Conservation (phyloP, 1,140 invertebrate species). For the Sipha flava region DNA sequence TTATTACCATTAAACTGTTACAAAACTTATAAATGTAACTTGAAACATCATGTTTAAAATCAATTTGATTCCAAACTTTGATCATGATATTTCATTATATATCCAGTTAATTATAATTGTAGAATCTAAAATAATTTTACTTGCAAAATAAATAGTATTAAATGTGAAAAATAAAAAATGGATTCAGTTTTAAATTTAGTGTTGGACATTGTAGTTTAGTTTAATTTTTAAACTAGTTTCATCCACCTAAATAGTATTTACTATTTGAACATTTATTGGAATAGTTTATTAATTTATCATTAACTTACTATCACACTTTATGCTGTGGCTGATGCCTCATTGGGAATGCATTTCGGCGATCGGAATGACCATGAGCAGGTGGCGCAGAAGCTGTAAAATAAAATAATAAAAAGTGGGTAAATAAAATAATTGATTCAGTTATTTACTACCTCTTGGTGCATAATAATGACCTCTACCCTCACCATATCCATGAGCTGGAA, state of each 20-base stretch:
- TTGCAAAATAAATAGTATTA: too few species aligned
- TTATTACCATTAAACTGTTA: too few species aligned
- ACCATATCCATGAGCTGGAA: constrained; percentile 58
- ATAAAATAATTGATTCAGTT: not conserved
- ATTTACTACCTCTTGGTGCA: constrained; percentile 56
- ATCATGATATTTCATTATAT: too few species aligned
- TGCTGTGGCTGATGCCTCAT: constrained; percentile 37
- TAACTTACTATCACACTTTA: constrained; percentile 38
- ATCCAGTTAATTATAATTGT: too few species aligned
- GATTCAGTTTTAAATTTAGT: too few species aligned
- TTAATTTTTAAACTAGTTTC: not conserved
- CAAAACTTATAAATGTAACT: too few species aligned
- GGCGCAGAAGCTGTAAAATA: constrained; percentile 38
- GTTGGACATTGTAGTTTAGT: too few species aligned
- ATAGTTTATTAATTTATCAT: not conserved
- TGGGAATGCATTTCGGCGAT: constrained; percentile 37
- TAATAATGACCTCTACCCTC: constrained; percentile 65
- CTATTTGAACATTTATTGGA: not conserved
- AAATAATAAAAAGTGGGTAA: not conserved
- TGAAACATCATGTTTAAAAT: too few species aligned
- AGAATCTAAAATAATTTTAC: too few species aligned
- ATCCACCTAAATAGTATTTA: not conserved
- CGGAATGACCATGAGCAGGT: constrained; percentile 36
- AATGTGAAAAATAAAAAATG: too few species aligned
- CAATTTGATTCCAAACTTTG: not conserved